Percentiles rank a stretch among this genome's conserved stretches.
Evolutionary conservation across 2,888 invertebrate species (phyloP).

Genomic region (Sinotaia quadrata): DNA sequence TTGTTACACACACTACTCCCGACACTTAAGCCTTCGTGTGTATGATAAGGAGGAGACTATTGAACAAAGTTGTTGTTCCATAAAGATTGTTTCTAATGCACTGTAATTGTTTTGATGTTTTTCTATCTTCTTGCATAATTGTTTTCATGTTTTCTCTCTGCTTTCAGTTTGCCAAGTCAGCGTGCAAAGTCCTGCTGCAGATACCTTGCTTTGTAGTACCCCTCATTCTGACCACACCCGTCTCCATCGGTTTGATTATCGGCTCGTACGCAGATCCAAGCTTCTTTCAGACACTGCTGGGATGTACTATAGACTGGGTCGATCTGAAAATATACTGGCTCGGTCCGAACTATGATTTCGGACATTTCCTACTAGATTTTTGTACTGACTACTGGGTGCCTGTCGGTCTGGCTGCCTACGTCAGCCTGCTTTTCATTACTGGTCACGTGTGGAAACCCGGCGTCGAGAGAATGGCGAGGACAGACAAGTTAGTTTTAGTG

Average conservation of each 20-base stretch:
- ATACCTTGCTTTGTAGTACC: slow-evolving; percentile 26
- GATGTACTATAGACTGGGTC: slow-evolving; percentile 11
- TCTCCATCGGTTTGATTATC: slow-evolving; percentile 12
- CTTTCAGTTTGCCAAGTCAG: slow-evolving; percentile 31
- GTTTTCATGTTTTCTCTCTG: not conserved
- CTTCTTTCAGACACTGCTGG: slow-evolving; percentile 1
- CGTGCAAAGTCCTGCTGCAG: slow-evolving; percentile 39
- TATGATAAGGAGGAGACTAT: too few relatives aligned
- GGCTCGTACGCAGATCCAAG: slow-evolving; percentile 11
- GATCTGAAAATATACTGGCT: not conserved
- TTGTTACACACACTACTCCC: too few relatives aligned
- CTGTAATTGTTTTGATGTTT: too few relatives aligned
- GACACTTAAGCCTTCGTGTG: too few relatives aligned
- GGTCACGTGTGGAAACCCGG: slow-evolving; percentile 55
- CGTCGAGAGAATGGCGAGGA: slow-evolving; percentile 52
- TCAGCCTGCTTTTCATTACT: slow-evolving; percentile 51
- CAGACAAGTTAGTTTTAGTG: slow-evolving; percentile 53
- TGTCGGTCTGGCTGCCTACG: slow-evolving; percentile 45
- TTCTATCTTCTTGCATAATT: too few relatives aligned
- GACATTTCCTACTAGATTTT: slow-evolving; percentile 24
- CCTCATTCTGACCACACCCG: slow-evolving; percentile 20
- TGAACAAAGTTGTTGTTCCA: too few relatives aligned
- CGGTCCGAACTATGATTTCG: not conserved
- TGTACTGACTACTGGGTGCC: slow-evolving; percentile 40
- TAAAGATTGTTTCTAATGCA: too few relatives aligned